Conservation (phyloP, 2,888 invertebrate genomes). For the Mythimna vitellina region DNA sequence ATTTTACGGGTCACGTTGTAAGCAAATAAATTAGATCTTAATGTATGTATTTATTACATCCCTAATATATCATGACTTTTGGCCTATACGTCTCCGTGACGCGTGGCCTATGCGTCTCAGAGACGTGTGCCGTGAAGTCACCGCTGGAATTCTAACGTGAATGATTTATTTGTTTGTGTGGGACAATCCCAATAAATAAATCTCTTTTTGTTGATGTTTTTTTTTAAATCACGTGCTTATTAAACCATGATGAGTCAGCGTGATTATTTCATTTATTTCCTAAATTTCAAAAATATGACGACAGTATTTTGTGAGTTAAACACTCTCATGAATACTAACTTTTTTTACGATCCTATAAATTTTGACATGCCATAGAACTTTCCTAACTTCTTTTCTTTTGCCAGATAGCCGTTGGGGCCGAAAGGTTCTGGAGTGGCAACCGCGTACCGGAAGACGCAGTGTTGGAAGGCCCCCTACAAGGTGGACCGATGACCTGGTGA, state of each 20-base stretch:
- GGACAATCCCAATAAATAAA: slow-evolving; percentile 24
- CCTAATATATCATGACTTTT: slow-evolving; percentile 40
- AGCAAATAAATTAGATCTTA: slow-evolving; percentile 42
- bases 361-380: background rate
- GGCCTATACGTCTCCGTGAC: slow-evolving; percentile 5
- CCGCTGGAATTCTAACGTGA: slow-evolving; percentile 18
- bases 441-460: too few relatives aligned
- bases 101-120: background rate
- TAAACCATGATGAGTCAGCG: background rate
- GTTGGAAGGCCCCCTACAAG: too few relatives aligned
- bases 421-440: too few relatives aligned
- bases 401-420: too few relatives aligned
- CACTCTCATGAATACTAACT: background rate
- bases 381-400: too few relatives aligned
- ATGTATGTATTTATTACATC: slow-evolving; percentile 27
- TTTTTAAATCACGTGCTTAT: background rate
- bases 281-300: background rate
- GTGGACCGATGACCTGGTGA: too few relatives aligned
- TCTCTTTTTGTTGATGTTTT: slow-evolving; percentile 14
- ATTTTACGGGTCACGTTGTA: background rate
- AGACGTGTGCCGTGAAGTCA: slow-evolving; percentile 6
- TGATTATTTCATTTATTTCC: slow-evolving; percentile 6
- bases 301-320: background rate
- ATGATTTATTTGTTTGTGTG: slow-evolving; percentile 42
- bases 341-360: too few relatives aligned